Evolutionary conservation across 2,888 invertebrate genomes (phyloP).

Genomic region (Diarsia mendica): DNA sequence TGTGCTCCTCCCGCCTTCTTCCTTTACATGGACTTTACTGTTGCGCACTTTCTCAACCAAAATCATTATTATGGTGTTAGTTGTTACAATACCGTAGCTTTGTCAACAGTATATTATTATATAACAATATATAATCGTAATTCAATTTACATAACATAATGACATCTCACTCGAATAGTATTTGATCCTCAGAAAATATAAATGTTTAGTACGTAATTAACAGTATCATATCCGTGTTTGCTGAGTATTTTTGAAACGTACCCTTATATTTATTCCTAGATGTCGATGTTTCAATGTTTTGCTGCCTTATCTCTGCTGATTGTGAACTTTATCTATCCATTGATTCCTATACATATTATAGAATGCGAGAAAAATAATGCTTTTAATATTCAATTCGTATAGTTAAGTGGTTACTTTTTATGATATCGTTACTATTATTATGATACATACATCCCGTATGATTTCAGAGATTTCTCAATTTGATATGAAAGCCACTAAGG

Average conservation of each 20-base stretch:
- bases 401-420: constrained; percentile 2
- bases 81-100: constrained; percentile 59
- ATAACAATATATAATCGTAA: constrained; percentile 41
- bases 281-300: constrained; percentile 48
- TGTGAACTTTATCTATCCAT: constrained; percentile 20
- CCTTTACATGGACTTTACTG: constrained; percentile 55
- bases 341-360: constrained; percentile 9
- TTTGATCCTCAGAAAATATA: constrained; percentile 37
- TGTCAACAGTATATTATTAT: constrained; percentile 49
- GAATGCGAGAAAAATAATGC: not conserved
- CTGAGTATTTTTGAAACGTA: constrained; percentile 10
- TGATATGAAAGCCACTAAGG: constrained; percentile 6
- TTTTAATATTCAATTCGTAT: constrained; percentile 12
- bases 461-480: constrained; percentile 23
- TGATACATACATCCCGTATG: constrained; percentile 11
- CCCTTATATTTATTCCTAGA: constrained; percentile 12
- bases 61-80: constrained; percentile 56
- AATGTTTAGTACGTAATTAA: constrained; percentile 35
- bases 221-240: constrained; percentile 39
- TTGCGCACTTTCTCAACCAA: constrained; percentile 52
- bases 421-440: not conserved
- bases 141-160: constrained; percentile 28
- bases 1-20: constrained; percentile 56
- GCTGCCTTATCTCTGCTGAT: constrained; percentile 40
- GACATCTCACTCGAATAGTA: constrained; percentile 45